These are phyloP conservation scores for Polietes domitor DNA, from an alignment of 2,888 invertebrate genomes.

Conservation along the genomic window DNA sequence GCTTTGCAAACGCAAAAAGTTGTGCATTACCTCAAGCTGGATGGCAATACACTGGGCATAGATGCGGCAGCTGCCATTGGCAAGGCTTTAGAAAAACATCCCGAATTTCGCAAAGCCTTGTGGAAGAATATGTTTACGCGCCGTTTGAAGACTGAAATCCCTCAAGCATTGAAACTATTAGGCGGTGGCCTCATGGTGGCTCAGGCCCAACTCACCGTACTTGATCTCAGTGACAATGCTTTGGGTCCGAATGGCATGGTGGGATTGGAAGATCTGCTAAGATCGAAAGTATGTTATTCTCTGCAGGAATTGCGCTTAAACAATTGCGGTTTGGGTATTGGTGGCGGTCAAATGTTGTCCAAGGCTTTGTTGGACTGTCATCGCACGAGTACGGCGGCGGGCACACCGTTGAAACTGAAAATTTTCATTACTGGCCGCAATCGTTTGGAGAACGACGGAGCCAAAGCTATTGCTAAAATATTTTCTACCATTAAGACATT, in stretches of 20 bases:
- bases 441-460: conserved; percentile 96
- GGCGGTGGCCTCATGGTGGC: conserved; percentile 91
- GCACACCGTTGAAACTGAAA: conserved; percentile 87
- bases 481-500: conserved; percentile 91
- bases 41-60: conserved; percentile 96
- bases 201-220: conserved; percentile 88
- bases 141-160: conserved; percentile 96
- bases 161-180: conserved; percentile 89
- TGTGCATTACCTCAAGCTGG: conserved; percentile 89
- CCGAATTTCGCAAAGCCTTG: conserved; percentile 89
- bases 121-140: conserved; percentile 99
- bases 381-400: conserved; percentile 84
- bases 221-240: conserved; percentile 98
- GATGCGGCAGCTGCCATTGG: conserved; percentile 93
- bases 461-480: conserved; percentile 90
- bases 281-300: conserved; percentile 91
- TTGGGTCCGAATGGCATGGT: conserved; percentile 97
- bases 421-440: conserved; percentile 96
- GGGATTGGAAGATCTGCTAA: conserved; percentile 91
- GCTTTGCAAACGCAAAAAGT: conserved; percentile 87
- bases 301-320: conserved; percentile 90
- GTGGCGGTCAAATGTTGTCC: conserved; percentile 92
- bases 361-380: conserved; percentile 87
- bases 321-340: conserved; percentile 97
- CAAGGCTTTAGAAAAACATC: conserved; percentile 88